phyloP scores from a whole-genome alignment of 1,140 invertebrate genomes.

The Acromyrmex echinatior region DNA sequence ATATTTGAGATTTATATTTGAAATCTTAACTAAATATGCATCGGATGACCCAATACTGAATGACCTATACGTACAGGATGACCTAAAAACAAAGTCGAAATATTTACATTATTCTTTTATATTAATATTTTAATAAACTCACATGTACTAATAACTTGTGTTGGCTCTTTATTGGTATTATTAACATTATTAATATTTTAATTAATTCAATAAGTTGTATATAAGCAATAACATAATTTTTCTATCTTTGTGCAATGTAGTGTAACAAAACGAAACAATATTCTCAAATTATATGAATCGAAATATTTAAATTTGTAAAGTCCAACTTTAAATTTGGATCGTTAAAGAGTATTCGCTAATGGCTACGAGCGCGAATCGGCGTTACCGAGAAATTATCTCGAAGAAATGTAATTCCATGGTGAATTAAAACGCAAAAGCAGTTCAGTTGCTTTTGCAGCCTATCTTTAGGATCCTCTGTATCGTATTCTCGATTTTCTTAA shows the following conservation, averaged over 20 bases:
- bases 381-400: neutral
- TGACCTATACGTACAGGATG: too few species aligned
- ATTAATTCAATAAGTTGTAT: too few species aligned
- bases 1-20: too few species aligned
- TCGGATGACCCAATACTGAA: too few species aligned
- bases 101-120: too few species aligned
- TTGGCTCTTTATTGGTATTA: too few species aligned
- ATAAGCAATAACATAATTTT: neutral
- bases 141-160: too few species aligned
- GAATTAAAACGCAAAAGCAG: neutral
- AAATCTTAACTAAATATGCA: too few species aligned
- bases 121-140: too few species aligned
- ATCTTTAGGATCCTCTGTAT: neutral
- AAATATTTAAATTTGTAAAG: neutral
- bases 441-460: neutral
- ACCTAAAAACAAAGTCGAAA: too few species aligned
- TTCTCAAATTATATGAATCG: neutral
- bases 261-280: neutral
- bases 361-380: neutral
- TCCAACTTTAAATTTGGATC: neutral
- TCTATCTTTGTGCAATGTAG: neutral
- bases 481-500: slow-evolving; percentile 49
- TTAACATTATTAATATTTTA: too few species aligned
- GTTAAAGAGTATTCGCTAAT: neutral
- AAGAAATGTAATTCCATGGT: neutral